A percentile compares a stretch with the other conserved stretches of the same genome.
phyloP scores from a whole-genome alignment of 2,888 invertebrate species.

The Ennomos erosarius region DNA sequence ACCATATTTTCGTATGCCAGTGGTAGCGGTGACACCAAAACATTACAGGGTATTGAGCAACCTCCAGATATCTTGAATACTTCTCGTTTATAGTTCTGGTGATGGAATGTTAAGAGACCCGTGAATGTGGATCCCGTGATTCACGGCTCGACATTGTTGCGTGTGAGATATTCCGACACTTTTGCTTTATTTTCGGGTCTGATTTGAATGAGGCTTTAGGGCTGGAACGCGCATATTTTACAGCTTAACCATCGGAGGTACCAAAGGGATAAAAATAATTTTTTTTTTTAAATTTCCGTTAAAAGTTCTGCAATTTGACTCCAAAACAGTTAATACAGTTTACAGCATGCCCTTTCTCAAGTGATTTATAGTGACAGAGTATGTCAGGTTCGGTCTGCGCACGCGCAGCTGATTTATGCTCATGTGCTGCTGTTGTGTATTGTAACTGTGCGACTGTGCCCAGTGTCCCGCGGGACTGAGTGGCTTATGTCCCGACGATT shows the following conservation, averaged over 20 bases:
- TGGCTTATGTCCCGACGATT: conserved; percentile 12
- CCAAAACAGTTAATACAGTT: background rate
- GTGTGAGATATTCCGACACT: conserved; percentile 22
- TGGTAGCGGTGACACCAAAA: conserved; percentile 1
- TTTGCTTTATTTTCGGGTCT: conserved; percentile 37
- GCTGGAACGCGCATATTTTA: conserved; percentile 35
- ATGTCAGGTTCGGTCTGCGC: conserved; percentile 30
- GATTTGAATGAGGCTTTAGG: conserved; percentile 39
- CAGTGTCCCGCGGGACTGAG: conserved; percentile 19
- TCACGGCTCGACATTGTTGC: conserved; percentile 44
- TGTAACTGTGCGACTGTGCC: conserved; percentile 8
- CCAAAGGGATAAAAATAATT: conserved; percentile 14
- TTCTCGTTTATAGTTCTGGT: conserved; percentile 36
- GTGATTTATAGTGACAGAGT: conserved; percentile 17
- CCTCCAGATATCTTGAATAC: conserved; percentile 32
- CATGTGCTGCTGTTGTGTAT: conserved; percentile 15
- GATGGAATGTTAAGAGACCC: conserved; percentile 42
- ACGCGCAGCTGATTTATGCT: conserved; percentile 37
- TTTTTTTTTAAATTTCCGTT: background rate
- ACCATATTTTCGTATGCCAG: background rate
- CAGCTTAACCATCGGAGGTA: conserved; percentile 23
- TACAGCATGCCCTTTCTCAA: conserved; percentile 4
- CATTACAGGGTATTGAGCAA: conserved; percentile 16
- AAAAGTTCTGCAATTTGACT: background rate
- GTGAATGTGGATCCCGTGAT: conserved; percentile 39